Evolutionary conservation across 2,888 invertebrate genomes (phyloP).

Genomic region (Crossocerus cetratus): DNA sequence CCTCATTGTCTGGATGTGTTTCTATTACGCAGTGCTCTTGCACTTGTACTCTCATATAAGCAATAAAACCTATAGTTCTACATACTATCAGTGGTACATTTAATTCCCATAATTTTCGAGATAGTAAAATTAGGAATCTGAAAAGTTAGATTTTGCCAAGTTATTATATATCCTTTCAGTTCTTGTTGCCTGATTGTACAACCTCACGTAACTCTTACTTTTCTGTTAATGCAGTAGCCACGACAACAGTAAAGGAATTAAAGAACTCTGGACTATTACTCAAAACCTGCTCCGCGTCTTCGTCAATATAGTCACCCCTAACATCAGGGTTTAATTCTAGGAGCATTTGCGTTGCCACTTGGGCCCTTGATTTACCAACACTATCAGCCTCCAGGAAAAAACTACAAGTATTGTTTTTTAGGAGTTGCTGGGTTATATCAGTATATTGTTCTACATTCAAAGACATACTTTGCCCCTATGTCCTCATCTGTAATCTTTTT

Average conservation of each 20-base stretch:
- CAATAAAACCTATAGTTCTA: constrained; percentile 94
- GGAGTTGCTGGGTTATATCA: not conserved
- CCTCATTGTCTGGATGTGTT: constrained; percentile 95
- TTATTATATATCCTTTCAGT: not conserved
- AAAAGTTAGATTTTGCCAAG: constrained; percentile 39
- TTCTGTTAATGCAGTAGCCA: constrained; percentile 88
- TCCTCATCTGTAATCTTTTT: constrained; percentile 93
- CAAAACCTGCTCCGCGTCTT: constrained; percentile 90
- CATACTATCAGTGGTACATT: constrained; percentile 92
- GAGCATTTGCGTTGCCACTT: constrained; percentile 88
- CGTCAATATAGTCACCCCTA: constrained; percentile 94
- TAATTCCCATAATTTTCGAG: constrained; percentile 89
- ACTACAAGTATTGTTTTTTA: constrained; percentile 76
- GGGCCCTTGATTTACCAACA: constrained; percentile 90
- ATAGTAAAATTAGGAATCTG: constrained; percentile 85
- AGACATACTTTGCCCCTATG: constrained; percentile 90
- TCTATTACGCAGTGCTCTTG: constrained; percentile 92
- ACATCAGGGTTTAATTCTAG: constrained; percentile 96
- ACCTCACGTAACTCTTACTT: constrained; percentile 76
- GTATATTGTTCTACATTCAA: not conserved
- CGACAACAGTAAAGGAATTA: constrained; percentile 90
- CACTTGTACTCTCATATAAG: constrained; percentile 91
- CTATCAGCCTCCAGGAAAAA: constrained; percentile 93
- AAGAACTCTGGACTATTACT: constrained; percentile 93
- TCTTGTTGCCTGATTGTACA: not conserved